Evolutionary conservation across 2,888 invertebrate genomes (phyloP).

Genomic region (Buathra laborator): DNA sequence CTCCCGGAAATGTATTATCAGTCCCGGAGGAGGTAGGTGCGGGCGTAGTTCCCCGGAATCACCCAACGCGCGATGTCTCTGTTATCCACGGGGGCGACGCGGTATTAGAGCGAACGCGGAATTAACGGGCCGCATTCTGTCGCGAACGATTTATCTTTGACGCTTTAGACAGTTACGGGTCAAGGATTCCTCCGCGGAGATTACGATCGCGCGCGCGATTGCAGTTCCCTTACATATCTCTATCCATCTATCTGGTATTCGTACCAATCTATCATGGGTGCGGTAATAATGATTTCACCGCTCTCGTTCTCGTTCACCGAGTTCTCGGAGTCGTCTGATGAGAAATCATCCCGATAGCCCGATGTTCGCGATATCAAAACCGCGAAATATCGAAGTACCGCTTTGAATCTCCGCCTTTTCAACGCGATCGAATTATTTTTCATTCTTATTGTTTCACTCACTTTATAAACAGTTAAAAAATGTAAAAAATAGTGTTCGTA

Average conservation of each 20-base stretch:
- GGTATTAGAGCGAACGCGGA: conserved; percentile 6
- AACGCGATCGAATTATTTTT: too few species aligned
- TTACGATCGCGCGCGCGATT: conserved; percentile 35
- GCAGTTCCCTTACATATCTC: conserved; percentile 14
- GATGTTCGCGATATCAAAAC: neutral
- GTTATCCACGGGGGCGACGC: neutral
- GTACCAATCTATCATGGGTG: conserved; percentile 13
- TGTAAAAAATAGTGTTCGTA: too few species aligned
- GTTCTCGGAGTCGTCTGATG: conserved; percentile 29
- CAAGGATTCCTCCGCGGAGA: conserved; percentile 57
- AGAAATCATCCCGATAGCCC: conserved; percentile 8
- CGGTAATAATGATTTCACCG: conserved; percentile 47
- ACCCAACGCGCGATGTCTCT: conserved; percentile 28
- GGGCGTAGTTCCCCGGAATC: conserved; percentile 12
- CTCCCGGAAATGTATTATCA: conserved; percentile 56
- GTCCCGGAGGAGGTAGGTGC: conserved; percentile 2
- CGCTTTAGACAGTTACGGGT: conserved; percentile 53
- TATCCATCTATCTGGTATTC: conserved; percentile 8
- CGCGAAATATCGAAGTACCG: too few species aligned
- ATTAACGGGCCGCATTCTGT: conserved; percentile 50
- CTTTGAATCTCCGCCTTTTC: too few species aligned
- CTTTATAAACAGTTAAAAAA: too few species aligned
- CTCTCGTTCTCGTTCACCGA: conserved; percentile 5
- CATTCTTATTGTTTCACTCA: too few species aligned
- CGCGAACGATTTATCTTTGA: conserved; percentile 56